Percentiles rank a stretch among this genome's conserved stretches.
Evolutionary conservation across 2,888 invertebrate species (phyloP).

Genomic region (Pyrrhosoma nymphula): DNA sequence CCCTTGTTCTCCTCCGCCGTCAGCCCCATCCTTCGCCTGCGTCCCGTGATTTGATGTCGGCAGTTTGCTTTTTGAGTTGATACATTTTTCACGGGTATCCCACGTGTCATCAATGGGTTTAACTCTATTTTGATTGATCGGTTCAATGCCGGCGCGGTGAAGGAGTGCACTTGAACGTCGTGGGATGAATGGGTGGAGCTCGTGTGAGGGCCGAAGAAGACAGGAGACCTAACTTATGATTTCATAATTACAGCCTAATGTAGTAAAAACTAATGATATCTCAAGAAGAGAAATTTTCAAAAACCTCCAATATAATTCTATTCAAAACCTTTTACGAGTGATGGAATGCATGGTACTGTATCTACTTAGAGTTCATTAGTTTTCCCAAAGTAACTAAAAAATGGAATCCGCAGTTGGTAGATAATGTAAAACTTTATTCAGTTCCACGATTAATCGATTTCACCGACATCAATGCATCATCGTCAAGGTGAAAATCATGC

Average conservation of each 20-base stretch:
- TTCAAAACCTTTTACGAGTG: too few species aligned
- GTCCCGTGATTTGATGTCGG: conserved; percentile 38
- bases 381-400: too few species aligned
- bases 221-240: background rate
- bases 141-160: background rate
- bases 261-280: background rate
- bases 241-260: background rate
- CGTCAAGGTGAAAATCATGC: too few species aligned
- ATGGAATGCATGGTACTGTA: too few species aligned
- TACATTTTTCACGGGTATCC: conserved; percentile 36
- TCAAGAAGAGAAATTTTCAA: background rate
- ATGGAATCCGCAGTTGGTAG: too few species aligned
- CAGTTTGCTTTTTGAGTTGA: conserved; percentile 5
- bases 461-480: too few species aligned
- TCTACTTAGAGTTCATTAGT: too few species aligned
- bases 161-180: background rate
- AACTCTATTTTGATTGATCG: conserved; percentile 54
- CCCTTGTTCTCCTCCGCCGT: background rate
- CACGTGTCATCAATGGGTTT: conserved; percentile 20
- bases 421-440: too few species aligned
- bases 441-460: too few species aligned
- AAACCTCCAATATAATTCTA: too few species aligned
- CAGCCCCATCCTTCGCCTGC: background rate
- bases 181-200: background rate
- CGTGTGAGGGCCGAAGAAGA: background rate